Evolutionary conservation across 1,140 invertebrate genomes (phyloP), one percentile per base, ranked within the genome.

Genomic region (Trigoniulus corallinus): DNA sequence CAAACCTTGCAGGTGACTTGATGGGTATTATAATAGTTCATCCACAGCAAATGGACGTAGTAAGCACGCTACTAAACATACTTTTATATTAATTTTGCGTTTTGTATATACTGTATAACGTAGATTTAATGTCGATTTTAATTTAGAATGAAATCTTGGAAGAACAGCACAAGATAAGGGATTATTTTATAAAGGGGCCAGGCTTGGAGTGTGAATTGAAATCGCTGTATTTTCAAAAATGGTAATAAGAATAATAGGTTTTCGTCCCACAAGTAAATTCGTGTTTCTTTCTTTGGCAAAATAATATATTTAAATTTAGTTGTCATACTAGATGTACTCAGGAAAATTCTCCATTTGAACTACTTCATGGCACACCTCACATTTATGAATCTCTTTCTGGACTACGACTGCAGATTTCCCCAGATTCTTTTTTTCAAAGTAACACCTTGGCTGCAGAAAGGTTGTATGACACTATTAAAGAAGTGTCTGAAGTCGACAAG

Each of bases 401-500:
- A 7, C 72, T 87, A 54, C 83, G 80, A 48, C 97, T 98, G 62
- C 76, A 81, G 56, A 85, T 98, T 56, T 96, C 93, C 1, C 88
- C 93, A 0, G 75, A 84, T 64, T 84, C 93, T 3, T 98, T 98
- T 67, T 97, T 78, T 58, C 72, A 85, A 80, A 76, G 94, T 1
- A 98, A 98, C 65, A 88, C 88, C 2, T 62, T 67, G 34, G 89
- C 77, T 10, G 86, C 92, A 0, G 84, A 92, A 66, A 71, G 92
- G 27, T 68, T 98, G 2, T 98, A 95, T 63, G 71, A 79, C 55
- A 75, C 76, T 26, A 82, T 92, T 1, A 84, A 81, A 23, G 81
- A 91, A 18, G 63, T 89, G 53, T 78, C 77, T 21, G 61, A 75
- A 24, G 72, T 81, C 13, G 72, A 72, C 23, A 50, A 64, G 7